phyloP scores from a whole-genome alignment of 2,888 invertebrate genomes.

The Lycaena phlaeas region DNA sequence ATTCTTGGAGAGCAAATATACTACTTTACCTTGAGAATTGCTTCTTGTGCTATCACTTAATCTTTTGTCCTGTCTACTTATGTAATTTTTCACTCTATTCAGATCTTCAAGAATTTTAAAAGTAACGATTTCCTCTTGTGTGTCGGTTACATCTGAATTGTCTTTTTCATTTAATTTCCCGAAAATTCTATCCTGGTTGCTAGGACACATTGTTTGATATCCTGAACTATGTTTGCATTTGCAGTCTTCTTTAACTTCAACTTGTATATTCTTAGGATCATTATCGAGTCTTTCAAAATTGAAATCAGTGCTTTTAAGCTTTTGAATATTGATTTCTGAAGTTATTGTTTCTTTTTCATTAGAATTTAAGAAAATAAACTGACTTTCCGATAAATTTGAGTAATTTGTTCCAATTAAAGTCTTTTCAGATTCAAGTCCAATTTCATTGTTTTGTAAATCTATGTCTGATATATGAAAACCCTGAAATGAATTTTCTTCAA shows the following conservation, averaged over 20 bases:
- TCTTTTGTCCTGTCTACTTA: not conserved
- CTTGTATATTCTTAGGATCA: too few relatives aligned
- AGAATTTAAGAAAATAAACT: not conserved
- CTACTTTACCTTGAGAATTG: constrained; percentile 5
- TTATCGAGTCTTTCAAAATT: too few relatives aligned
- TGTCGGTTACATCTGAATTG: not conserved
- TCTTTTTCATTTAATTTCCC: not conserved
- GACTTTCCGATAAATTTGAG: not conserved
- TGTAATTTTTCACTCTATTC: not conserved
- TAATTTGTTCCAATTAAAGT: not conserved
- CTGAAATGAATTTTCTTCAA: too few relatives aligned
- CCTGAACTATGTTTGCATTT: not conserved
- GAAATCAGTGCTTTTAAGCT: too few relatives aligned
- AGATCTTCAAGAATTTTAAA: constrained; percentile 5
- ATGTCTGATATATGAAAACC: too few relatives aligned
- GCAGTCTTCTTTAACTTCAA: not conserved
- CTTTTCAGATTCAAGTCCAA: not conserved
- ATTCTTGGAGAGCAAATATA: too few relatives aligned
- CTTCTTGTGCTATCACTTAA: constrained; percentile 1
- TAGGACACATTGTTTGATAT: not conserved
- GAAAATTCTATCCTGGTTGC: not conserved
- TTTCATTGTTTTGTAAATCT: not conserved
- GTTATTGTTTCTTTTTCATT: not conserved
- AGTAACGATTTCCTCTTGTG: not conserved
- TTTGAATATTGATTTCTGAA: too few relatives aligned